Evolutionary conservation across 2,888 invertebrate species (phyloP), one percentile per base, ranked within the genome.

Genomic region (Polyploca ridens): DNA sequence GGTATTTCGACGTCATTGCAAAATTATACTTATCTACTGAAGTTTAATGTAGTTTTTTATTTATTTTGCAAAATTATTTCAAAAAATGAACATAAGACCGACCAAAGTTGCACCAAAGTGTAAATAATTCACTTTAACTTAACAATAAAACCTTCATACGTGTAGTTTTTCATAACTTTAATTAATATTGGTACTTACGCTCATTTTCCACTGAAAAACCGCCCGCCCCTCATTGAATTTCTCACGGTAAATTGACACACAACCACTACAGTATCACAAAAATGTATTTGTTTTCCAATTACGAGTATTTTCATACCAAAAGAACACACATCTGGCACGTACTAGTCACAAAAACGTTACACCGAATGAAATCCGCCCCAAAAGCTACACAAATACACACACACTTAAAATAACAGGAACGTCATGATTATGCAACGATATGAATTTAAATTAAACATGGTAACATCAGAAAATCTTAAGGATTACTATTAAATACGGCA

Each of bases 141-240:
- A 27, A 27, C 27, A 1, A 27, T 27, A 27, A 27, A 27, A 27
- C 27, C 27, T 27, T 27, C 27, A 27, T 41, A 13, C 13, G 41
- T n/a, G n/a, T 46, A 13, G 5, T 19, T 7, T 54, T 19, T 19
- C 14, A 54, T 41, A 10, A 10, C 13, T 41, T 13, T 41, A 41
- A 11, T 41, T 13, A 19, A 19, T 8, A 19, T 16, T 54, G 19
- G 64, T 73, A 91, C 91, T 91, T 80, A 91, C 91, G 82, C 87
- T 91, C 91, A 92, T 92, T 79, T 84, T 87, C 75, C 72, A 70
- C 72, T 66, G 62, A 33, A 64, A 61, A 59, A 63, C 65, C 33
- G 60, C 70, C 62, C 62, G 64, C 54, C 65, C 69, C 59, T 76
- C 84, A 87, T 77, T 75, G 79, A 65, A 63, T 65, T 70, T 64